phyloP scores from a whole-genome alignment of 2,888 invertebrate genomes.

The Agonopterix arenella region DNA sequence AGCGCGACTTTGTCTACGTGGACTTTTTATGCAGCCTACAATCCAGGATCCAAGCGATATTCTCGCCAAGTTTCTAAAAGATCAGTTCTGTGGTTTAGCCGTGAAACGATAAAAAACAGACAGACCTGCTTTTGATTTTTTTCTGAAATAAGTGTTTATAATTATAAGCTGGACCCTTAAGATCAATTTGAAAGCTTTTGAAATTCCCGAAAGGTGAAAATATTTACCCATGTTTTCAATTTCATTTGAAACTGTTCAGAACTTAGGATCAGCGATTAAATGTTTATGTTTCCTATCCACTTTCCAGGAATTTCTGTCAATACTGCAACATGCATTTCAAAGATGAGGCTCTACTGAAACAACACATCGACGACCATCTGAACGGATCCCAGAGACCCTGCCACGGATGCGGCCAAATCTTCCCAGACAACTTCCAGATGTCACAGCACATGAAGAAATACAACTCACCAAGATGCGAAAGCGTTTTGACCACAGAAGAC shows the following conservation, averaged over 20 bases:
- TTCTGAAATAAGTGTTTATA: no score
- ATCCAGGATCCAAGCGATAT: no score
- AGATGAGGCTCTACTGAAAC: conserved; percentile 3
- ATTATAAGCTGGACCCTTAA: no score
- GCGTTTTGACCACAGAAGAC: conserved; percentile 51
- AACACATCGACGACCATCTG: conserved; percentile 11
- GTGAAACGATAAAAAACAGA: no score
- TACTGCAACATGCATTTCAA: conserved; percentile 16
- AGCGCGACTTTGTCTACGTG: no score
- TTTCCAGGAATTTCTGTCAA: conserved; percentile 34
- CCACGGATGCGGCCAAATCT: conserved; percentile 12
- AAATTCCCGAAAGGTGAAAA: no score
- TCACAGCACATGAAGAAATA: conserved; percentile 10
- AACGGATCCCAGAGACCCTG: conserved; percentile 5
- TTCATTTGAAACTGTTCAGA: background rate
- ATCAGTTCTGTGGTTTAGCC: no score
- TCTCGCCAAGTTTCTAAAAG: no score
- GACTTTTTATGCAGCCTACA: no score
- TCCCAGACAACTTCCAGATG: conserved; percentile 4
- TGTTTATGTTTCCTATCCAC: background rate
- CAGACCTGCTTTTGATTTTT: no score
- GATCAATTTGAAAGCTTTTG: no score
- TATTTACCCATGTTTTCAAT: background rate
- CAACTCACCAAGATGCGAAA: conserved; percentile 33
- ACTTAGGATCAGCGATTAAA: background rate